Evolutionary conservation across 2,113 vertebrate genomes (phyloP).

Genomic region (Epinephelus moara): DNA sequence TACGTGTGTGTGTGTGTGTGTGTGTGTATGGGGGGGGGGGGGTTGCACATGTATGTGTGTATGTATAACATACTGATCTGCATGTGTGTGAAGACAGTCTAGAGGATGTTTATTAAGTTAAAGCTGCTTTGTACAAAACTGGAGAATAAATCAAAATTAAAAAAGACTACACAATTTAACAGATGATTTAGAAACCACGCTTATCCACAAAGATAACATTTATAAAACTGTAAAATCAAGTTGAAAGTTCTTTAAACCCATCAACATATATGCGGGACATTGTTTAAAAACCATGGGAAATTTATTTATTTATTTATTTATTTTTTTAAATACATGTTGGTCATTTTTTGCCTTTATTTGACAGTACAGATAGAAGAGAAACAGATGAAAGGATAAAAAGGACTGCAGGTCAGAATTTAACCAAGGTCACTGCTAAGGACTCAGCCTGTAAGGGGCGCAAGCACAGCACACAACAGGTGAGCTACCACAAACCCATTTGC

Average conservation of each 20-base stretch:
- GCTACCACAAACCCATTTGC: too few relatives aligned
- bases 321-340: too few relatives aligned
- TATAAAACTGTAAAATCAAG: neutral
- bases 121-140: neutral
- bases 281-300: too few relatives aligned
- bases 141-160: neutral
- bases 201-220: neutral
- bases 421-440: too few relatives aligned
- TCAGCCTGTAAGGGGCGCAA: too few relatives aligned
- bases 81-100: neutral
- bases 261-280: too few relatives aligned
- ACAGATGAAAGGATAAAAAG: too few relatives aligned
- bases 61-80: neutral
- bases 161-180: neutral
- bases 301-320: too few relatives aligned
- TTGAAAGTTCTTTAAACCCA: neutral
- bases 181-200: neutral
- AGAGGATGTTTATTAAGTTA: neutral
- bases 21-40: neutral
- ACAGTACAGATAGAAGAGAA: too few relatives aligned
- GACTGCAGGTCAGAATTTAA: too few relatives aligned
- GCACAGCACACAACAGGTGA: too few relatives aligned
- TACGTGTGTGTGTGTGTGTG: neutral
- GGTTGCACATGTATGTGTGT: neutral
- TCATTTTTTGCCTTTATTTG: too few relatives aligned